Evolutionary conservation across 2,113 vertebrate species (phyloP), one percentile per base, ranked within the genome.

Genomic region (Alces alces): DNA sequence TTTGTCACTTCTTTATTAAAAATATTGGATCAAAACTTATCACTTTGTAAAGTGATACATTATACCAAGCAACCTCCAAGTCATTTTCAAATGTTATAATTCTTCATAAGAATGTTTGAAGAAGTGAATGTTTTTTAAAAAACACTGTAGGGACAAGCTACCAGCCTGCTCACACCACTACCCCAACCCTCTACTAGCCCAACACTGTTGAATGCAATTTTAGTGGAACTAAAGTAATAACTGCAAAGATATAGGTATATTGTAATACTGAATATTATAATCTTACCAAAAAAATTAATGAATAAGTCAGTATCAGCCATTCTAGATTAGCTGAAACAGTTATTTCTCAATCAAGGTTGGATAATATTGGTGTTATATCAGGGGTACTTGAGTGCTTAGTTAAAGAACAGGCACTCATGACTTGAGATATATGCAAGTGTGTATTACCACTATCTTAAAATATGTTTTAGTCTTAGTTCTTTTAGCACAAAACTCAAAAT

Each of bases 21-120:
- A 93, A 93, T 86, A 76, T 27, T 91, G 28, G 15, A 54, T 70
- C 55, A 96, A 95, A 92, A 84, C 90, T 52, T 96, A 88, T 91
- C 57, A 70, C 58, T n/a, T 19, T 80, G 5, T 86, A 93, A 91
- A 91, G 17, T n/a, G 28, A 96, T 55, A 96, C 30, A 84, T 1
- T 89, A 3, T 6, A 84, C 11, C 16, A 33, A 95, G 87, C 27
- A 85, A 92, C 2, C n/a, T 96, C 25, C 13, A 94, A 82, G 45
- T 90, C 58, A n/a, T 95, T 98, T 97, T 94, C 61, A 93, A 88
- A 97, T 82, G 91, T 27, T 79, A 36, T 23, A 92, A 61, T 92
- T 93, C 66, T 94, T 95, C 16, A 83, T 92, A 60, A 85, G 94
- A 93, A 57, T 85, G 43, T 85, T 27, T 70, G 47, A 97, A 17